These are phyloP conservation scores for Microplitis demolitor DNA, from an alignment of 1,140 invertebrate species.

Conservation along the genomic window DNA sequence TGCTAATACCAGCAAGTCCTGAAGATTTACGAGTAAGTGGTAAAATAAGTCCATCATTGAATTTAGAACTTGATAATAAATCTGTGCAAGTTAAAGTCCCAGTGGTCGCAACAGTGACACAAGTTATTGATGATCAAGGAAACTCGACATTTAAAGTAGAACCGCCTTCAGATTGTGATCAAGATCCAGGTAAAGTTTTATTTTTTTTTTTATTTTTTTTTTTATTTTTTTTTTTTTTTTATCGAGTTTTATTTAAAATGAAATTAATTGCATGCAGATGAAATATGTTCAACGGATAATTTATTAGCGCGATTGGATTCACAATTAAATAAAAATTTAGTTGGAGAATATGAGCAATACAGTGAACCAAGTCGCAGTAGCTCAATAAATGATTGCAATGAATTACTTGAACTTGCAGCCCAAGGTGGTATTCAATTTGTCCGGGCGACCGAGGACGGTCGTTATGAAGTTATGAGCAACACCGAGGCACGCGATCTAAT, in stretches of 20 bases:
- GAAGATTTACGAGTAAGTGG: constrained; percentile 59
- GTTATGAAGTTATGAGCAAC: constrained; percentile 59
- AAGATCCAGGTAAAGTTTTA: constrained; percentile 52
- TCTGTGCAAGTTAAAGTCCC: constrained; percentile 63
- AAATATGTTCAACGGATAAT: constrained; percentile 23
- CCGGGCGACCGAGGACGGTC: constrained; percentile 58
- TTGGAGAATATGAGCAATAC: neutral
- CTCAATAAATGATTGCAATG: constrained; percentile 50
- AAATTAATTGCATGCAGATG: no score
- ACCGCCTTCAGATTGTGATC: constrained; percentile 46
- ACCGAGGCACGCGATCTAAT: constrained; percentile 58
- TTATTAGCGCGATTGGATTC: constrained; percentile 35
- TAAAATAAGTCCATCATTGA: constrained; percentile 46
- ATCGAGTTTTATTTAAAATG: no score
- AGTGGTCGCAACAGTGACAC: constrained; percentile 62
- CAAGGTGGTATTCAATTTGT: constrained; percentile 61
- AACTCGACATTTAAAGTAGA: constrained; percentile 58
- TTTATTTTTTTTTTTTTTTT: neutral
- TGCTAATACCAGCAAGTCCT: constrained; percentile 60
- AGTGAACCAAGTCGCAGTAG: neutral
- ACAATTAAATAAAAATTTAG: constrained; percentile 18
- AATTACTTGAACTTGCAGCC: constrained; percentile 56
- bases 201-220: neutral
- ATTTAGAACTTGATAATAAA: constrained; percentile 50
- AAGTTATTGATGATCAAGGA: constrained; percentile 54